Conservation (phyloP, 2,113 vertebrate genomes). For the Zeus faber region DNA sequence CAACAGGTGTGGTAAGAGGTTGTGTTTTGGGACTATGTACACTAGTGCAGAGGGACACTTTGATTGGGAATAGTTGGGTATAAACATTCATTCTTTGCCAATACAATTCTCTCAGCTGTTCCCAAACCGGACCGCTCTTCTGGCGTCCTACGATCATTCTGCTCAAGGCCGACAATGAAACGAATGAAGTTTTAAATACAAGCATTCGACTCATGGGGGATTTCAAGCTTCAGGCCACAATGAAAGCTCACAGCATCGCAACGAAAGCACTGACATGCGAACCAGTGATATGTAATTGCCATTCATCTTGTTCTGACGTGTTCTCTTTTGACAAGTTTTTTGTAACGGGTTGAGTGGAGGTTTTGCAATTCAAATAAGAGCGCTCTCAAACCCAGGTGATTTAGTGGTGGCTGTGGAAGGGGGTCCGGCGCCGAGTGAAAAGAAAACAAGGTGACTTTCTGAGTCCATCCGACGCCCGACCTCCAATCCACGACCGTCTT, state of each 20-base stretch:
- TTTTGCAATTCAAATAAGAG: slow-evolving; percentile 63
- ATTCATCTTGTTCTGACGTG: slow-evolving; percentile 40
- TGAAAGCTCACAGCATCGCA: not conserved
- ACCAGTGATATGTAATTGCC: slow-evolving; percentile 8
- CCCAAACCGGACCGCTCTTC: slow-evolving; percentile 29
- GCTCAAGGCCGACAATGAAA: too few species aligned
- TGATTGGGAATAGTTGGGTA: slow-evolving; percentile 29
- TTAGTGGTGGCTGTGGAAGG: slow-evolving; percentile 30
- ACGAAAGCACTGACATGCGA: too few species aligned
- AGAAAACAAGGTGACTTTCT: slow-evolving; percentile 33
- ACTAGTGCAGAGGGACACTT: slow-evolving; percentile 36
- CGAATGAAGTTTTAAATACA: too few species aligned
- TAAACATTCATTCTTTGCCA: slow-evolving; percentile 45
- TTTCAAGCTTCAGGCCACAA: too few species aligned
- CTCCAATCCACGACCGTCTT: too few species aligned
- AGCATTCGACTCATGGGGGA: too few species aligned
- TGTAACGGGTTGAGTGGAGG: slow-evolving; percentile 39
- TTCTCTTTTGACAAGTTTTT: slow-evolving; percentile 32
- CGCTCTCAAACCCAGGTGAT: too few species aligned
- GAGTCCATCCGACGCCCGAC: not conserved
- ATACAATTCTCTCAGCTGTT: slow-evolving; percentile 38
- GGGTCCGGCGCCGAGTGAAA: slow-evolving; percentile 15
- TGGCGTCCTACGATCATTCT: too few species aligned
- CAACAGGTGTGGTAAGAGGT: too few species aligned
- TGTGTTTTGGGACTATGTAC: not conserved